Percentiles rank a stretch among this genome's conserved stretches.
These are phyloP conservation scores for Eilema caniola DNA, from an alignment of 2,888 invertebrate genomes.

Conservation along the genomic window DNA sequence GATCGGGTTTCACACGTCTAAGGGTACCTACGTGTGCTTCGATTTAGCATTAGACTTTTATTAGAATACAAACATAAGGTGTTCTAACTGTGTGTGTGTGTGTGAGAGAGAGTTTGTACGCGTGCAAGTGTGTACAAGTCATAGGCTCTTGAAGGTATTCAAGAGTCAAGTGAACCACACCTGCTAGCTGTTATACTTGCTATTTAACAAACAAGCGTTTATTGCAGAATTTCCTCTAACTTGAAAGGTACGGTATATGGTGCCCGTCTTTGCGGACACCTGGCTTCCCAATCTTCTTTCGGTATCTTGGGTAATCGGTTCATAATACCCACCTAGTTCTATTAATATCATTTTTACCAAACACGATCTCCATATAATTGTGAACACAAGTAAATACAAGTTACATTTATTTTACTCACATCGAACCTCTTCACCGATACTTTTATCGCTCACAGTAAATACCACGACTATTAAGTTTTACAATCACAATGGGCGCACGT, in stretches of 20 bases:
- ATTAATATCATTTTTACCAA: not conserved
- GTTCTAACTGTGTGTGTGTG: not conserved
- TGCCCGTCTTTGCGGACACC: no score
- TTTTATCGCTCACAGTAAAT: conserved; percentile 45
- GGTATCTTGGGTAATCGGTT: no score
- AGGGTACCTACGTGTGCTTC: not conserved
- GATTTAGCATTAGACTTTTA: not conserved
- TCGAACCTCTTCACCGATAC: conserved; percentile 24
- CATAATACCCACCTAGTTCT: no score
- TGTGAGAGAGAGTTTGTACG: no score
- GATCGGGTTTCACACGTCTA: not conserved
- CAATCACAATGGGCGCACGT: conserved; percentile 43
- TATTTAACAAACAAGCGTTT: no score
- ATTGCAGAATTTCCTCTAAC: no score
- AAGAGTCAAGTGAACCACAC: no score
- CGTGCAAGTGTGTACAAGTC: no score
- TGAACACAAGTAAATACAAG: not conserved
- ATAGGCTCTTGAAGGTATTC: no score
- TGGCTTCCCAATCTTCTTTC: no score
- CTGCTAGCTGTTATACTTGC: no score
- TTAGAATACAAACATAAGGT: not conserved
- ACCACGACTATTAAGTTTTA: conserved; percentile 52
- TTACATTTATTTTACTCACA: conserved; percentile 15
- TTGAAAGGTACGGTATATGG: no score
- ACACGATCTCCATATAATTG: not conserved